These are phyloP conservation scores for Lanius ludovicianus DNA, from an alignment of 2,113 vertebrate genomes.

Conservation along the genomic window DNA sequence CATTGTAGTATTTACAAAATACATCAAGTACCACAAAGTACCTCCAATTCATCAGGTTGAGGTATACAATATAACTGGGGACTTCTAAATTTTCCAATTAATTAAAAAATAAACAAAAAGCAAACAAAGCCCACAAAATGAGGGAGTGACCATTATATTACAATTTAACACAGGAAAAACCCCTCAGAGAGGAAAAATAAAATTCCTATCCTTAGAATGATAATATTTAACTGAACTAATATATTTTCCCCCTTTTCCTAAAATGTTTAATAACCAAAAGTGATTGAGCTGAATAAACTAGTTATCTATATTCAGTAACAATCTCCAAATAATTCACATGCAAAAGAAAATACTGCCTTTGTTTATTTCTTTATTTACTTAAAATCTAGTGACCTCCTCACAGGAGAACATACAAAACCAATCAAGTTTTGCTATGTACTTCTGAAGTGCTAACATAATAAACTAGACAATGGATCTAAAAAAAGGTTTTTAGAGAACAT, in stretches of 20 bases:
- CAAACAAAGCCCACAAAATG: not conserved
- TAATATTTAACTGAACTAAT: not conserved
- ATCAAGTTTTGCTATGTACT: not conserved
- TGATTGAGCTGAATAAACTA: not conserved
- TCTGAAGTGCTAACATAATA: not conserved
- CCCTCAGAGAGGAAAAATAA: not conserved
- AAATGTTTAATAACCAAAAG: not conserved
- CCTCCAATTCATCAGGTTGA: not conserved
- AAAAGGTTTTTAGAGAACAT: not conserved
- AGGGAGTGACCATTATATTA: not conserved
- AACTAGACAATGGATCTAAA: not conserved
- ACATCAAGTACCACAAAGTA: not conserved
- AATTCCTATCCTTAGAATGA: not conserved
- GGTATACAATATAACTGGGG: not conserved
- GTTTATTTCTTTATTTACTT: not conserved
- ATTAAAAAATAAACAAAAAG: not conserved
- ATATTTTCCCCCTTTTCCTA: fast-evolving
- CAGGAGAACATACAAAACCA: not conserved
- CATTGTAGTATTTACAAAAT: slow-evolving; percentile 15
- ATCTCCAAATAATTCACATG: not conserved
- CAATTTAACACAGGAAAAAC: not conserved
- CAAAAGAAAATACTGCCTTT: not conserved
- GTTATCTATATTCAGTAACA: not conserved
- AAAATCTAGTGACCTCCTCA: not conserved
- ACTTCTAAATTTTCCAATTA: not conserved